Evolutionary conservation across 1,140 invertebrate genomes (phyloP).

Genomic region (Lasioglossum baleicum): DNA sequence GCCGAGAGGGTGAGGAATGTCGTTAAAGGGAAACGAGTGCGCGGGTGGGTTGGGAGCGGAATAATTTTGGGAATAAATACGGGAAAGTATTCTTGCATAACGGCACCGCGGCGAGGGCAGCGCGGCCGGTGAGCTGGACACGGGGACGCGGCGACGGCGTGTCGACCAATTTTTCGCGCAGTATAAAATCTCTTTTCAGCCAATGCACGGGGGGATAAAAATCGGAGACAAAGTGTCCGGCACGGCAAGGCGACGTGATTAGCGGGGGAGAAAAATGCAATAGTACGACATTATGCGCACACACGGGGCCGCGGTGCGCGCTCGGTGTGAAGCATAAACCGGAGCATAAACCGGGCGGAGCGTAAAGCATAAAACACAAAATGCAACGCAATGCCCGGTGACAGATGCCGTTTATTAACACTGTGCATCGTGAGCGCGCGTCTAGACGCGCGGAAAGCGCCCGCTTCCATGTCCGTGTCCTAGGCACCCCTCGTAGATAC

Average conservation of each 20-base stretch:
- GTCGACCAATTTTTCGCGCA: constrained; percentile 23
- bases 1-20: too few species aligned
- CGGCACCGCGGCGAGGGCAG: constrained; percentile 1
- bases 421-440: constrained; percentile 43
- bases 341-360: constrained; percentile 71
- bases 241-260: constrained; percentile 46
- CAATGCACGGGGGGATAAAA: constrained; percentile 44
- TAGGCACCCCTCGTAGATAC: not conserved
- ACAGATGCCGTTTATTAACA: constrained; percentile 78
- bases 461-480: too few species aligned
- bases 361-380: constrained; percentile 76
- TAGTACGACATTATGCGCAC: constrained; percentile 52
- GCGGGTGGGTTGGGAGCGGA: not conserved
- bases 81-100: constrained; percentile 21
- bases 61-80: constrained; percentile 59
- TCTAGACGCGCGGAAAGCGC: not conserved
- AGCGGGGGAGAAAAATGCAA: constrained; percentile 52
- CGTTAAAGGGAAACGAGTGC: not conserved
- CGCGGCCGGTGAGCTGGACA: too few species aligned
- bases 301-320: constrained; percentile 53
- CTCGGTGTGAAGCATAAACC: constrained; percentile 77
- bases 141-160: not conserved
- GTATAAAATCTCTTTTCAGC: constrained; percentile 48
- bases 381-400: constrained; percentile 74
- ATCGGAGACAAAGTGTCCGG: constrained; percentile 49